Evolutionary conservation across 35 echinoderm and acorn worm species (phyloP).

Genomic region (Heliocidaris tuberculata): DNA sequence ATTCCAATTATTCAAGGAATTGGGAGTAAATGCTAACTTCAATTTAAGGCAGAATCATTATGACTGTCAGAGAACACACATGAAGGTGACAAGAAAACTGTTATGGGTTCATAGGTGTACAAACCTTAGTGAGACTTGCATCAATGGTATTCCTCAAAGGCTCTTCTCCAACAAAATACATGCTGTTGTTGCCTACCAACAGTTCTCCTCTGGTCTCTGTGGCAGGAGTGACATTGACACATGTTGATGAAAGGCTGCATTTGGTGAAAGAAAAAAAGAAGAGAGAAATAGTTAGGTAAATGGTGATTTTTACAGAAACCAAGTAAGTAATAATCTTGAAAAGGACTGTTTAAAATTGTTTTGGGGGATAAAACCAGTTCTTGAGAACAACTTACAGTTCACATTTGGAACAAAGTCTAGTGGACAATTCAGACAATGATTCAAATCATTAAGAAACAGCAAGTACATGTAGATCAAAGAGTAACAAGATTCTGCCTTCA

Average conservation of each 20-base stretch:
- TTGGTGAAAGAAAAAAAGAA: conserved; percentile 17
- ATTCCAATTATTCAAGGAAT: too few relatives aligned
- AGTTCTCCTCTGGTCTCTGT: conserved; percentile 81
- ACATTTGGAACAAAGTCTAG: neutral
- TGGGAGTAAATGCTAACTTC: neutral
- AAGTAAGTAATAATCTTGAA: neutral
- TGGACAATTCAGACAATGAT: too few relatives aligned
- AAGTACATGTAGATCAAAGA: neutral
- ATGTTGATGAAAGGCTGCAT: conserved; percentile 70
- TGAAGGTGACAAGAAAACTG: neutral
- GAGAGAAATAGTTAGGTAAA: neutral
- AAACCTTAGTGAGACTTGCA: conserved; percentile 55
- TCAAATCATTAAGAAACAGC: neutral
- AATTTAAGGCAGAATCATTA: neutral
- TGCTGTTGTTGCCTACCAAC: conserved; percentile 76
- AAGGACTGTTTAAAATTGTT: neutral
- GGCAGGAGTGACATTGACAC: conserved; percentile 75
- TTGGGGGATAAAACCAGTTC: neutral
- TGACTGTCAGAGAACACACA: too few relatives aligned
- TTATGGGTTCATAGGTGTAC: neutral
- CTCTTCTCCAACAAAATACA: conserved; percentile 96
- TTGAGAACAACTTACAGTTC: neutral
- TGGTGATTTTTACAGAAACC: neutral
- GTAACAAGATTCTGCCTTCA: neutral
- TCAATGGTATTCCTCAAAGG: conserved; percentile 38